A percentile compares a stretch with the other conserved stretches of the same genome.
phyloP scores from a whole-genome alignment of 2,888 invertebrate species.

The Campoletis raptor region DNA sequence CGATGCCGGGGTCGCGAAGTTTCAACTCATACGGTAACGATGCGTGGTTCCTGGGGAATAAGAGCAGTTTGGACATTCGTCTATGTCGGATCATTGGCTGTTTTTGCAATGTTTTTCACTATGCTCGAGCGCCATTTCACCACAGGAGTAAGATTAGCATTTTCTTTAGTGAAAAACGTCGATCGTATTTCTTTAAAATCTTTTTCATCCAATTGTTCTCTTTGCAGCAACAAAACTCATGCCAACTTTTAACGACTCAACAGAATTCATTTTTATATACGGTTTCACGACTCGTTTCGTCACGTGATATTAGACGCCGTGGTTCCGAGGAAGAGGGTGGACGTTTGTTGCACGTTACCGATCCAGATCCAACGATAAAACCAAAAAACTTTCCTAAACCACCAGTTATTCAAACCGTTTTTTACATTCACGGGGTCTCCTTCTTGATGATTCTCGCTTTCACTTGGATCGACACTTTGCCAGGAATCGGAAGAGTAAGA shows the following conservation, averaged over 20 bases:
- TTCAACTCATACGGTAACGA: conserved; percentile 76
- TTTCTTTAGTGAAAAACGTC: conserved; percentile 49
- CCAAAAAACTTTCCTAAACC: conserved; percentile 81
- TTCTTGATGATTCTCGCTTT: conserved; percentile 84
- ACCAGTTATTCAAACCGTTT: conserved; percentile 78
- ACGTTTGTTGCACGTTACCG: conserved; percentile 81
- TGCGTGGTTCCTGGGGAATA: conserved; percentile 85
- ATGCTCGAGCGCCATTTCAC: conserved; percentile 84
- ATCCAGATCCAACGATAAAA: conserved; percentile 81
- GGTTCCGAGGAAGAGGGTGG: conserved; percentile 81
- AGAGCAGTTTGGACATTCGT: conserved; percentile 87
- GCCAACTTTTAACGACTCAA: conserved; percentile 79
- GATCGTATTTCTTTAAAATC: background rate
- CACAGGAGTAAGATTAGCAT: conserved; percentile 76
- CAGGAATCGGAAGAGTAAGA: conserved; percentile 86
- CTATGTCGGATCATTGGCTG: conserved; percentile 86
- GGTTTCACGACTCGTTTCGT: conserved; percentile 86
- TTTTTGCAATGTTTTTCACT: conserved; percentile 86
- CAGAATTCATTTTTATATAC: conserved; percentile 85
- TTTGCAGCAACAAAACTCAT: conserved; percentile 78
- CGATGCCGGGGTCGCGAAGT: conserved; percentile 86
- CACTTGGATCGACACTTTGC: conserved; percentile 86
- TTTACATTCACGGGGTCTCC: conserved; percentile 85
- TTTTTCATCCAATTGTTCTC: background rate
- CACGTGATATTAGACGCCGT: conserved; percentile 82